Evolutionary conservation across 2,797 vertebrate species (phyloP), one percentile per base, ranked within the genome.

Genomic region (Antennarius maculatus): DNA sequence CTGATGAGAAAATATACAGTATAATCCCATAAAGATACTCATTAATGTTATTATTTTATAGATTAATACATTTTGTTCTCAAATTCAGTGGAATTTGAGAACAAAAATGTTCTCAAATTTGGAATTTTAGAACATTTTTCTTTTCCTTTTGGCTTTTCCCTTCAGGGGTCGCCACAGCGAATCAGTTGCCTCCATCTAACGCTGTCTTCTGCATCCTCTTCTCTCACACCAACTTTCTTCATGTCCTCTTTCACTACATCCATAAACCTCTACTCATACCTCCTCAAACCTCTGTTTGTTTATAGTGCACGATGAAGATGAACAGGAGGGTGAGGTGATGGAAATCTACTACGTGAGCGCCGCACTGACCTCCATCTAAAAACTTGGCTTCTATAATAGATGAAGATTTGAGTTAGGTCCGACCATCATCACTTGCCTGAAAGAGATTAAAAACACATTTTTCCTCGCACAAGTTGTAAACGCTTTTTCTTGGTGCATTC

Each of bases 361-460:
- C 52, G 57, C 28, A n/a, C 57, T 85, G 88, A 87, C 84, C 84
- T 86, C 83, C 60, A 75, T 79, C 74, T 39, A 74, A 59, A 85
- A 79, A 84, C 79, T 68, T 58, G 65, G 68, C 75, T 86, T 90
- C 87, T 61, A 66, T 69, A 87, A 87, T 87, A 88, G 86, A 91
- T 90, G 88, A 88, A 85, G 69, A 74, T 77, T 82, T 79, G 75
- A 84, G 83, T 91, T 89, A 87, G 90, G 87, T 89, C 85, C 87
- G 88, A 90, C 90, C 90, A 88, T 91, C 86, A 88, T 92, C 88
- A 90, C 88, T 91, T 85, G 87, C 72, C 81, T 71, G 86, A 47
- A 82, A 79, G 14, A 92, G 89, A 94, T 93, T 93, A 88, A 87
- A 93, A 94, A 91, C 92, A 94, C 92, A 93, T 94, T 93, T 92